Evolutionary conservation across 2,113 vertebrate species (phyloP).

Genomic region (Sinocyclocheilus grahami): DNA sequence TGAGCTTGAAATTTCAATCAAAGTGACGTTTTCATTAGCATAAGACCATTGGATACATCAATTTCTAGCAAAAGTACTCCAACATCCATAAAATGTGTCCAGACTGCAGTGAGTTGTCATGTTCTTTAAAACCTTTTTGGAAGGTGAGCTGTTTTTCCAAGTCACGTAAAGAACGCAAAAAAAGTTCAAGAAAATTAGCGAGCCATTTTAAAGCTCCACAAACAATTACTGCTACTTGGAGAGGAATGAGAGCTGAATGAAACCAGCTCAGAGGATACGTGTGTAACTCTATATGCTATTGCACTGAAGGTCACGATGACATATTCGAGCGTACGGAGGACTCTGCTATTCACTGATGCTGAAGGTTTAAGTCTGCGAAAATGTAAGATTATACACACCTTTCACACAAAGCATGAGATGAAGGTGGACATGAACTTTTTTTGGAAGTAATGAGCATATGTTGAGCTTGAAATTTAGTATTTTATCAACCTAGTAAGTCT

Average conservation of each 20-base stretch:
- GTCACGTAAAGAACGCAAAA: conserved; percentile 53
- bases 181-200: conserved; percentile 59
- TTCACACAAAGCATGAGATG: neutral
- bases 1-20: conserved; percentile 5
- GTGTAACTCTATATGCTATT: conserved; percentile 51
- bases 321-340: conserved; percentile 51
- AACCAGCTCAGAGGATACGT: conserved; percentile 53
- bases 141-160: conserved; percentile 68
- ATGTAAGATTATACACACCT: neutral
- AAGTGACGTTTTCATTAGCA: conserved; percentile 61
- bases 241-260: conserved; percentile 65
- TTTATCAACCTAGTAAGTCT: conserved; percentile 17
- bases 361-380: conserved; percentile 52
- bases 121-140: conserved; percentile 62
- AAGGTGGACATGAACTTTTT: neutral
- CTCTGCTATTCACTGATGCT: conserved; percentile 55
- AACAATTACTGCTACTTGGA: conserved; percentile 65
- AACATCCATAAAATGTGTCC: conserved; percentile 47
- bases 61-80: conserved; percentile 65
- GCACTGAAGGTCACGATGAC: conserved; percentile 59
- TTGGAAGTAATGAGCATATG: neutral
- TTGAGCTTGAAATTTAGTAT: neutral
- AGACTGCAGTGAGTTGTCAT: conserved; percentile 50
- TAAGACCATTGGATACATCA: conserved; percentile 52
- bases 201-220: conserved; percentile 62